Conservation (phyloP, 2,113 vertebrate species). For the Grammomys dolichurus region DNA sequence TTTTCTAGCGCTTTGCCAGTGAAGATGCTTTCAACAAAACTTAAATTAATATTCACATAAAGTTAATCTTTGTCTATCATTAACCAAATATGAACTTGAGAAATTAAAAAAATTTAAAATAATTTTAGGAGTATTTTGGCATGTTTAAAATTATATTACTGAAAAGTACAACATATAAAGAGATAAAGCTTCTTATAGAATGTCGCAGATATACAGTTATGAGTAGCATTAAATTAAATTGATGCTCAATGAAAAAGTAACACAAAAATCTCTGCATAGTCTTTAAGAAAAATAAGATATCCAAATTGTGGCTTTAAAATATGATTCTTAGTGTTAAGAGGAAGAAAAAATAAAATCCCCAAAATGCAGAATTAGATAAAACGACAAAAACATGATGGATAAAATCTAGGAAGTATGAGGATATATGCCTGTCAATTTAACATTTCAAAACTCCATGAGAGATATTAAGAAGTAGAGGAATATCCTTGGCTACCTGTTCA, state of each 20-base stretch:
- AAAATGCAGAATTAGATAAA: background rate
- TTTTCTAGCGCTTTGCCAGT: background rate
- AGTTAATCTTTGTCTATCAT: background rate
- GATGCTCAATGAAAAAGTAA: background rate
- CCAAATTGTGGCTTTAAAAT: background rate
- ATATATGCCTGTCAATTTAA: background rate
- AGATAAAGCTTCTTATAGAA: background rate
- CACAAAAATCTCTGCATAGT: background rate
- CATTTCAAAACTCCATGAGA: background rate
- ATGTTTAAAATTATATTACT: background rate
- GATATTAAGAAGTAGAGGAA: background rate
- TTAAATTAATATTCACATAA: background rate
- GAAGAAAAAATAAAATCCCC: background rate
- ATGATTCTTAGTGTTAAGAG: background rate
- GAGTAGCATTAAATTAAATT: background rate
- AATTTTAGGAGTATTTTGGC: background rate
- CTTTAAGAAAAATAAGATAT: background rate
- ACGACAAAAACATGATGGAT: background rate
- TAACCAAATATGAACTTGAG: background rate
- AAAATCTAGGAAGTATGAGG: no score
- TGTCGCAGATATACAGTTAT: background rate
- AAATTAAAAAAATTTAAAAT: background rate
- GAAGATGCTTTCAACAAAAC: background rate
- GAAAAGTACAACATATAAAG: background rate
- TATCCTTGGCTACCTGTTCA: fast-evolving